Evolutionary conservation across 2,888 invertebrate species (phyloP).

Genomic region (Cabera pusaria): DNA sequence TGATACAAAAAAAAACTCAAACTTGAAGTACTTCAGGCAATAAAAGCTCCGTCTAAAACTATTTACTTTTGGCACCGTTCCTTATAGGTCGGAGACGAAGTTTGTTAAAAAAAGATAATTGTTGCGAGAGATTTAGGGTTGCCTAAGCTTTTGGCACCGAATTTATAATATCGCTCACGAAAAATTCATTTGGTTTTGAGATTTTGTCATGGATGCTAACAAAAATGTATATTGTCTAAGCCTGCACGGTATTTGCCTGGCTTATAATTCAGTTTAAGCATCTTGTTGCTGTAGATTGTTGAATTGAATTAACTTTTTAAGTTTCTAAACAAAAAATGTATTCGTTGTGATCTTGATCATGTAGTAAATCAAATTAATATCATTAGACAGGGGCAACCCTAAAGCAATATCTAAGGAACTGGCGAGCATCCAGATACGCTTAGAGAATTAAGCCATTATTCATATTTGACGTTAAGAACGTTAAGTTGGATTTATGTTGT

Average conservation of each 20-base stretch:
- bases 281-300: too few relatives aligned
- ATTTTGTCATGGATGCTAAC: too few relatives aligned
- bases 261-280: too few relatives aligned
- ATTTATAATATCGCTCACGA: too few relatives aligned
- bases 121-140: conserved; percentile 19
- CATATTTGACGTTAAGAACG: conserved; percentile 37
- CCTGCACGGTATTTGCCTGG: too few relatives aligned
- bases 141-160: too few relatives aligned
- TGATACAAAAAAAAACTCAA: conserved; percentile 43
- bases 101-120: conserved; percentile 31
- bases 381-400: conserved; percentile 15
- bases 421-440: conserved; percentile 31
- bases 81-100: conserved; percentile 24
- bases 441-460: conserved; percentile 43
- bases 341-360: too few relatives aligned
- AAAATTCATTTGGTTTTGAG: too few relatives aligned
- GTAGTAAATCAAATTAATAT: too few relatives aligned
- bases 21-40: conserved; percentile 45
- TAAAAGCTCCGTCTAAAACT: conserved; percentile 39
- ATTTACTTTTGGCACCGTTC: conserved; percentile 39
- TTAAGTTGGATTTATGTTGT: conserved; percentile 25
- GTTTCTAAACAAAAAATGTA: too few relatives aligned
- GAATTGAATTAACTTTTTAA: too few relatives aligned
- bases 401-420: conserved; percentile 13
- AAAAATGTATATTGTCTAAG: too few relatives aligned